Conservation (phyloP, 1,140 invertebrate genomes). For the Diploscapter pachys region DNA sequence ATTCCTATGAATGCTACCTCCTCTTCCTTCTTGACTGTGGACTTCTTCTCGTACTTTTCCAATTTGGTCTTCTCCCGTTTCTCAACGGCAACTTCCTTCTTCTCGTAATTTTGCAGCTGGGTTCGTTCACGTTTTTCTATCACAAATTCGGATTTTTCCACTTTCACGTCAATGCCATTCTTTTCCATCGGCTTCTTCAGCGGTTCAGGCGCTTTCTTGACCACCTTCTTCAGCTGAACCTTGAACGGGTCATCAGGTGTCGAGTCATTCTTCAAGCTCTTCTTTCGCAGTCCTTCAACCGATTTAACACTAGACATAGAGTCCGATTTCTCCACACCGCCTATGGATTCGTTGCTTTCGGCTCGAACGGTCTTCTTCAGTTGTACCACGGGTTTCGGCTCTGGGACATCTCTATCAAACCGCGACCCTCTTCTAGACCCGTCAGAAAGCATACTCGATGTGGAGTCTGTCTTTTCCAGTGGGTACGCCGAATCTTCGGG, state of each 20-base stretch:
- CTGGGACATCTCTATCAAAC: background rate
- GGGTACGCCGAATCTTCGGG: conserved; percentile 23
- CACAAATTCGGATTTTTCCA: conserved; percentile 20
- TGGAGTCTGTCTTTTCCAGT: conserved; percentile 20
- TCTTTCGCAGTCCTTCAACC: conserved; percentile 10
- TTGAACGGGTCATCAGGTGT: conserved; percentile 7
- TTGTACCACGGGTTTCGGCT: conserved; percentile 2
- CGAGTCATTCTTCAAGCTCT: conserved; percentile 28
- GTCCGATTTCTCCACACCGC: conserved; percentile 31
- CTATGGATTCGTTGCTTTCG: background rate
- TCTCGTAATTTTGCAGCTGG: conserved; percentile 29
- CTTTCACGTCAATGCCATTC: conserved; percentile 18
- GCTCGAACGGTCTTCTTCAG: conserved; percentile 24
- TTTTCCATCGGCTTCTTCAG: conserved; percentile 1
- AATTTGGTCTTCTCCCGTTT: conserved; percentile 29
- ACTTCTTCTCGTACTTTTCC: conserved; percentile 30
- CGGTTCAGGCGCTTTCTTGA: conserved; percentile 22
- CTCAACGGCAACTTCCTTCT: conserved; percentile 13
- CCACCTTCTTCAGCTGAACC: conserved; percentile 33
- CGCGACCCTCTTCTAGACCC: background rate
- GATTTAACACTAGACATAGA: conserved; percentile 20
- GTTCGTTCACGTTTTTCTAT: conserved; percentile 31
- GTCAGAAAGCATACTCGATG: conserved; percentile 4
- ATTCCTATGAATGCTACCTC: background rate
- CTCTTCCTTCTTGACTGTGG: background rate